A percentile compares a stretch with the other conserved stretches of the same genome.
Conservation (phyloP, 1,140 invertebrate genomes). For the Drosophila kikkawai region DNA sequence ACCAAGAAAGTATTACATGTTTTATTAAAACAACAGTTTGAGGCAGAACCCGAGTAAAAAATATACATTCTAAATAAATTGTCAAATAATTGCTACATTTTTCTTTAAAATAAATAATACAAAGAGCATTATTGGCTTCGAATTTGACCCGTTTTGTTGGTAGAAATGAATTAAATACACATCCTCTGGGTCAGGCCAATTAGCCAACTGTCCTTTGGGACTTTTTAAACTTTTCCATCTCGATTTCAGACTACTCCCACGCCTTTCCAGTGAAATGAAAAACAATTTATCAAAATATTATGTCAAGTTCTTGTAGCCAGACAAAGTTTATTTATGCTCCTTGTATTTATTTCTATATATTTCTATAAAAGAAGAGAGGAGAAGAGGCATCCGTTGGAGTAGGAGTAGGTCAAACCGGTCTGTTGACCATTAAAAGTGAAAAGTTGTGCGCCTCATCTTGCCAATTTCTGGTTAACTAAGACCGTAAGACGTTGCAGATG, state of each 20-base stretch:
- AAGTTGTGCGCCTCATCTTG: constrained; percentile 60
- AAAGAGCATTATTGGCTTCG: background rate
- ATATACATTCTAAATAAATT: background rate
- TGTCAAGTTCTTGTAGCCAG: constrained; percentile 62
- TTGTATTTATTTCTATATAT: constrained; percentile 61
- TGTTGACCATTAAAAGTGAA: constrained; percentile 78
- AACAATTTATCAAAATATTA: constrained; percentile 82
- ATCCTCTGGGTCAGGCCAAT: constrained; percentile 40
- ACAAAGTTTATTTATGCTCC: constrained; percentile 60
- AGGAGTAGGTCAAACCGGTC: constrained; percentile 60
- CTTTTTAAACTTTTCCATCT: constrained; percentile 39
- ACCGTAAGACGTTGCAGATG: constrained; percentile 45
- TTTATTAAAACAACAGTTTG: background rate
- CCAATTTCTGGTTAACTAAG: constrained; percentile 55
- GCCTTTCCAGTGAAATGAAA: constrained; percentile 28
- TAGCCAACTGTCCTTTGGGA: constrained; percentile 46
- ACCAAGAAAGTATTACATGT: background rate
- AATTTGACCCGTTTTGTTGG: background rate
- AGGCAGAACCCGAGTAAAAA: background rate
- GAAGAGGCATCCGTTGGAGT: background rate
- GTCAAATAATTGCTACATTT: background rate
- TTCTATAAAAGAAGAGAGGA: constrained; percentile 27
- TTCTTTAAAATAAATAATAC: background rate
- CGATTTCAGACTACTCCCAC: constrained; percentile 11
- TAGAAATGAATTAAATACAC: constrained; percentile 28